These are phyloP conservation scores for Ploceus nigricollis DNA, from an alignment of 2,113 vertebrate genomes.

Conservation along the genomic window DNA sequence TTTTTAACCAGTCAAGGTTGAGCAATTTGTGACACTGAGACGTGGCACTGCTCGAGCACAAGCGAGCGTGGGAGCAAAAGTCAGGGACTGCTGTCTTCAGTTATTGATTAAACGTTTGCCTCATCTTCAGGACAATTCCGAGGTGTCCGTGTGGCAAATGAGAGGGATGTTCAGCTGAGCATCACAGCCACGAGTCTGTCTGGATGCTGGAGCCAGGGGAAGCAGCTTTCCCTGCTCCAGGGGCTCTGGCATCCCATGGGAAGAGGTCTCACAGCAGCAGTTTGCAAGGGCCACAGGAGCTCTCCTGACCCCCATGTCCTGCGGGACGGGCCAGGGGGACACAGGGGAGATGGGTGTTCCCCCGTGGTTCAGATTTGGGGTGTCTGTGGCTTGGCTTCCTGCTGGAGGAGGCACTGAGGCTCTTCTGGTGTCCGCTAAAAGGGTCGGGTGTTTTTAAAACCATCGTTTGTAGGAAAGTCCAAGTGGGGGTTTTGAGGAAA, in stretches of 20 bases:
- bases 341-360: neutral
- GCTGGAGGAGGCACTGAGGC: neutral
- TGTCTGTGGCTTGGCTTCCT: neutral
- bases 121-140: neutral
- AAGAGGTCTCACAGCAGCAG: rapidly evolving
- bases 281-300: neutral
- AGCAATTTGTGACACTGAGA: neutral
- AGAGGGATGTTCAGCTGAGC: neutral
- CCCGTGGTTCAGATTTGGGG: neutral
- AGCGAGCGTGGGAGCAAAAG: neutral
- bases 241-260: neutral
- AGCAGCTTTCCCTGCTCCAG: neutral
- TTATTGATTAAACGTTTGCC: neutral
- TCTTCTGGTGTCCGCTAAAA: neutral
- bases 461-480: rapidly evolving
- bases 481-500: neutral
- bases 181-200: rapidly evolving
- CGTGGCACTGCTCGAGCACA: neutral
- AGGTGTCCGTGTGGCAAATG: rapidly evolving
- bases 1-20: constrained; percentile 13
- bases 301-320: rapidly evolving
- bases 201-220: neutral
- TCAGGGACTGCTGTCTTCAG: neutral
- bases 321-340: neutral
- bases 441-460: neutral